Conservation (phyloP, 2,113 vertebrate species). For the Chaetodon auriga region DNA sequence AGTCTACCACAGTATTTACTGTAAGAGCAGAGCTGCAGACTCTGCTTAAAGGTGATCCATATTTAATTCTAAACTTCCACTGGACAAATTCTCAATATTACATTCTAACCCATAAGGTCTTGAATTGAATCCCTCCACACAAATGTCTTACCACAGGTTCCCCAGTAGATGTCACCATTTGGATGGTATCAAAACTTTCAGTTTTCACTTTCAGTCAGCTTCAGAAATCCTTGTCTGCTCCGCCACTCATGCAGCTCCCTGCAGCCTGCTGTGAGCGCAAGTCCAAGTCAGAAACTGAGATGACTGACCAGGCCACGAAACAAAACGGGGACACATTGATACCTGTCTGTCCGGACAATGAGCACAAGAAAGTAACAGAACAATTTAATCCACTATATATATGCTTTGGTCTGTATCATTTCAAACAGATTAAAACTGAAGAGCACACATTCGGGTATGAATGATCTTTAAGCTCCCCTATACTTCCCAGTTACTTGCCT, state of each 20-base stretch:
- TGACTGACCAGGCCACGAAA: not conserved
- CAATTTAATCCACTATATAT: too few relatives aligned
- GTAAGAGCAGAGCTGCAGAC: not conserved
- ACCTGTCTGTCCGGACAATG: too few relatives aligned
- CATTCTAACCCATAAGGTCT: not conserved
- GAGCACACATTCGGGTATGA: too few relatives aligned
- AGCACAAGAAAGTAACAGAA: too few relatives aligned
- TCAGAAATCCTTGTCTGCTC: not conserved
- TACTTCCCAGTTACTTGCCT: too few relatives aligned
- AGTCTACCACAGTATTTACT: not conserved
- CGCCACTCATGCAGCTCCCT: not conserved
- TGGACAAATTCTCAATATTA: not conserved
- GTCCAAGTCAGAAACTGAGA: not conserved
- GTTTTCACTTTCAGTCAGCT: not conserved
- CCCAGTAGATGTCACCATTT: not conserved
- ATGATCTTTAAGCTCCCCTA: too few relatives aligned
- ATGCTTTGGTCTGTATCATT: too few relatives aligned
- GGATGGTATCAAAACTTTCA: not conserved
- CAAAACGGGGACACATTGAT: too few relatives aligned
- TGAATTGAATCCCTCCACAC: not conserved
- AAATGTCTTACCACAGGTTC: not conserved
- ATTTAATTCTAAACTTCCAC: not conserved
- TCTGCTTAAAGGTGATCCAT: not conserved
- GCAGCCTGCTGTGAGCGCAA: not conserved
- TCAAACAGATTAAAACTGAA: too few relatives aligned